Evolutionary conservation across 2,797 vertebrate species (phyloP), one percentile per base, ranked within the genome.

Genomic region (Alfaro cultratus): DNA sequence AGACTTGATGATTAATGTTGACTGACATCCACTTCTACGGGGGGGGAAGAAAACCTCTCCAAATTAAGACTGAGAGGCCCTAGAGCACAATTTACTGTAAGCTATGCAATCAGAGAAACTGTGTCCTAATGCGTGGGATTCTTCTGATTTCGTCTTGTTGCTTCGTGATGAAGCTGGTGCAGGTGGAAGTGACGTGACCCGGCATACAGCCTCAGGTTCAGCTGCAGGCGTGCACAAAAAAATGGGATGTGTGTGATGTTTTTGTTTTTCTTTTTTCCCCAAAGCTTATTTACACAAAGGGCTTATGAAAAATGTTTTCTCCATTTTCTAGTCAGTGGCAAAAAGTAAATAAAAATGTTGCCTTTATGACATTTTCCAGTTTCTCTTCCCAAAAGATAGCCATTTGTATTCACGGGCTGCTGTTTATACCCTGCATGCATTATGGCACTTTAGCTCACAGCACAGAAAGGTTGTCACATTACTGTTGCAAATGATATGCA

Each of bases 401-500:
- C 81, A 96, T 96, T 95, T 93, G 90, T 91, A 95, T 96, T 95
- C 94, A 94, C 85, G 84, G 78, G 82, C 81, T 83, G 83, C 34
- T 29, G 79, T 88, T 92, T 88, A 86, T 77, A 85, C 83, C 83
- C 80, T 82, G 90, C 85, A 93, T 93, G 87, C 88, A 95, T 94
- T 94, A 90, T 87, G 89, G 83, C 86, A 87, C 86, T 91, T 94
- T 93, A 83, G 89, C 88, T 90, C 83, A 85, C 68, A 80, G 77
- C 74, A 83, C 91, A 83, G 87, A 94, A 92, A 91, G 88, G 90
- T 93, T 94, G 95, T 94, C 93, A 91, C 90, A 93, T 95, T 94
- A 92, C 77, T 93, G 94, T 95, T 95, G 95, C 94, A 94, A 95
- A 96, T 94, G 85, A 89, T 86, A 94, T 94, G 93, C 92, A 76